These are phyloP conservation scores for Polypedilum vanderplanki DNA, from an alignment of 1,140 invertebrate species.

Conservation along the genomic window DNA sequence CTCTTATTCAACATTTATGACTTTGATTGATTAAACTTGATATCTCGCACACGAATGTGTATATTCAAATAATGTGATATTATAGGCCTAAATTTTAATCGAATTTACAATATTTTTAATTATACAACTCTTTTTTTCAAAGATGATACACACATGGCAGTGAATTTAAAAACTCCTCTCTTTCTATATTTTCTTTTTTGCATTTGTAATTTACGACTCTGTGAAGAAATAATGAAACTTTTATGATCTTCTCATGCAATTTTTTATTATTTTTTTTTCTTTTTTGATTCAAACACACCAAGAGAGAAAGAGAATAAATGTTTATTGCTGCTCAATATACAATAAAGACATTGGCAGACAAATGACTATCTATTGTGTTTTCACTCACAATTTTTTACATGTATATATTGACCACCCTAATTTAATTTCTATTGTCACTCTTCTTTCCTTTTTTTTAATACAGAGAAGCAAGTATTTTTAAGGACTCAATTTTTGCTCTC, in stretches of 20 bases:
- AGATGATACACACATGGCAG: background rate
- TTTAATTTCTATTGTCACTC: constrained; percentile 24
- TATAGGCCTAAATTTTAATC: background rate
- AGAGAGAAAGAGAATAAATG: background rate
- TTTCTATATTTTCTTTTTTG: background rate
- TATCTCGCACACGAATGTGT: background rate
- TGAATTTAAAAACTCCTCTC: constrained; percentile 1
- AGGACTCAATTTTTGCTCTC: background rate
- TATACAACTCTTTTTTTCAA: background rate
- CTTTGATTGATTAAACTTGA: constrained; percentile 18
- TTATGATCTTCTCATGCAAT: constrained; percentile 26
- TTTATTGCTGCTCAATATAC: constrained; percentile 21
- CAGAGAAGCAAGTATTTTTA: background rate
- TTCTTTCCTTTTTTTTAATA: background rate
- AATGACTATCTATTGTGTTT: background rate
- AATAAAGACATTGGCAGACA: constrained; percentile 25
- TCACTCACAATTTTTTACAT: background rate
- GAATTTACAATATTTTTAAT: constrained; percentile 7
- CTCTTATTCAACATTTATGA: background rate
- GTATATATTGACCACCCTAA: constrained; percentile 16
- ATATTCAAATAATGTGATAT: background rate
- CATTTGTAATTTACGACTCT: background rate
- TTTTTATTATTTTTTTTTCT: background rate
- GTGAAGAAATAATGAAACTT: constrained; percentile 18
- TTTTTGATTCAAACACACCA: no score